phyloP scores from a whole-genome alignment of 2,113 vertebrate genomes.

The Mugil cephalus region DNA sequence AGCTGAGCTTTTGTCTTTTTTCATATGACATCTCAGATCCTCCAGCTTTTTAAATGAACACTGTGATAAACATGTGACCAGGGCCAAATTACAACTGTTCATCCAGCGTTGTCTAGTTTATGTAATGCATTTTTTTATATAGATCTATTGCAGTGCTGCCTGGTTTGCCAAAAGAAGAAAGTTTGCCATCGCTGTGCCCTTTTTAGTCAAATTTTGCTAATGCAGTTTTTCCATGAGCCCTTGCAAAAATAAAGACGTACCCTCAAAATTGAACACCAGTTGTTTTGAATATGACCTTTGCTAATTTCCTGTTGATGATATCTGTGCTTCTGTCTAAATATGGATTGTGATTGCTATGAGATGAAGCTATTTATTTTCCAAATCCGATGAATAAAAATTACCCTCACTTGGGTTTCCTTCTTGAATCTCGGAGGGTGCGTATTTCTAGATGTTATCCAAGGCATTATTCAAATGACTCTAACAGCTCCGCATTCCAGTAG shows the following conservation, averaged over 20 bases:
- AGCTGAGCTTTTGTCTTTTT: slow-evolving; percentile 61
- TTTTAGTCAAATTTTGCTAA: slow-evolving; percentile 28
- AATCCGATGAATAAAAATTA: slow-evolving; percentile 73
- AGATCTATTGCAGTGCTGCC: background rate
- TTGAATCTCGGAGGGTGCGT: slow-evolving; percentile 32
- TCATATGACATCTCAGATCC: slow-evolving; percentile 53
- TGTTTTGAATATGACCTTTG: slow-evolving; percentile 54
- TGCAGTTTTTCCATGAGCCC: slow-evolving; percentile 49
- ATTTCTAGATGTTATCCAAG: slow-evolving; percentile 50
- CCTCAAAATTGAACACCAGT: slow-evolving; percentile 31
- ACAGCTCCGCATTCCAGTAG: slow-evolving; percentile 5
- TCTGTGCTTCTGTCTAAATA: slow-evolving; percentile 47
- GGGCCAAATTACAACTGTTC: slow-evolving; percentile 29
- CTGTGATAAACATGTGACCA: slow-evolving; percentile 79
- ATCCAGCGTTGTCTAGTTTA: slow-evolving; percentile 18
- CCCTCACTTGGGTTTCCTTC: slow-evolving; percentile 50
- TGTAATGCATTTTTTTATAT: slow-evolving; percentile 27
- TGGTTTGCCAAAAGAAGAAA: slow-evolving; percentile 10
- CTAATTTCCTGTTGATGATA: slow-evolving; percentile 38
- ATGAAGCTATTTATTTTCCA: slow-evolving; percentile 71
- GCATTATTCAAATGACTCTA: slow-evolving; percentile 64
- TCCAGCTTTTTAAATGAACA: slow-evolving; percentile 70
- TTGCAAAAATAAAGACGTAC: slow-evolving; percentile 62
- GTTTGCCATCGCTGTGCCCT: slow-evolving; percentile 23
- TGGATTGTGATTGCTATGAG: slow-evolving; percentile 62